Base-by-base conservation (phyloP, 2,888 invertebrate genomes). In the Tetramorium bicarinatum region DNA sequence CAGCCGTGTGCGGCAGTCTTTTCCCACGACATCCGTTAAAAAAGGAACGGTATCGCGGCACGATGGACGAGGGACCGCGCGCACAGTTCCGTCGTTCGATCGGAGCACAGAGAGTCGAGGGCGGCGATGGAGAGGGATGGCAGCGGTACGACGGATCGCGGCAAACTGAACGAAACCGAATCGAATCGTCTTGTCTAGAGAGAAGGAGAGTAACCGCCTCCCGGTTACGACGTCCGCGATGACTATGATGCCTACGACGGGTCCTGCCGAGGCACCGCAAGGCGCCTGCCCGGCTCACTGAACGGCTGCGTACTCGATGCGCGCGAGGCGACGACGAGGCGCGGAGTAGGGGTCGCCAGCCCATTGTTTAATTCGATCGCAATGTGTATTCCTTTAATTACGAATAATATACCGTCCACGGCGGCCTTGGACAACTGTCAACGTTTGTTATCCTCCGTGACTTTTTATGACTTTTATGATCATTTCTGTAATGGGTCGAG, bases 251-350 rank as follows among this genome's bases (percentile, higher is more conserved):
- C 49, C 61, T 82, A 81, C 80, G 79, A 77, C 29, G 77, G 29
- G 56, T 77, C 44, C 66, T 66, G 52, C 69, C 76, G 85, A 56
- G 81, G 82, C 67, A 41, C 79, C 87, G 85, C 87, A 89, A 83
- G 82, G 89, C 89, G 89, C 89, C 77, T 89, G 89, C 89, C 85
- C 89, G 77, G 71, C 76, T 84, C 69, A 76, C 69, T 3, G 76
- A 66, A 66, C 13, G 80, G 80, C 69, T 87, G 61, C 83, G 83
- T 87, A 84, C 71, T 83, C 85, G 85, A 84, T 77, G 82, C 77
- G 83, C 77, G 77, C 41, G 66, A 83, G 77, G 64, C 61, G 76
- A 77, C 61, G 76, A 77, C 71, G 13, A 49, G 29, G 61, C 41
- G 47, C 18, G 77, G 81, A 72, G 83, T 66, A 79, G 84, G 87